Evolutionary conservation across 2,888 invertebrate genomes (phyloP).

Genomic region (Temnothorax unifasciatus): DNA sequence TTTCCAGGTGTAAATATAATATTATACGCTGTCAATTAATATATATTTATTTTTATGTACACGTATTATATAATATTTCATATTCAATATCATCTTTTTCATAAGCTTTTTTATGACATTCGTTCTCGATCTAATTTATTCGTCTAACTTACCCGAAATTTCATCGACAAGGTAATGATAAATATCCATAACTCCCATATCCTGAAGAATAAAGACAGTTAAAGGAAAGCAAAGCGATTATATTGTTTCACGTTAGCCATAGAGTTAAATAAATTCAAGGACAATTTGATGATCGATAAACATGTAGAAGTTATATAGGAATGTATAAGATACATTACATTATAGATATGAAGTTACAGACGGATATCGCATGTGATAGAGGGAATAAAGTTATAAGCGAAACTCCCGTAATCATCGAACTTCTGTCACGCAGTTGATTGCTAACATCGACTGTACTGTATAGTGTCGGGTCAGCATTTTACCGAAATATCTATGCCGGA

Average conservation of each 20-base stretch:
- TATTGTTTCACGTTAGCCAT: not conserved
- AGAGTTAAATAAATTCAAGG: not conserved
- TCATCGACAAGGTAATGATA: conserved; percentile 82
- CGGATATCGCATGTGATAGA: not conserved
- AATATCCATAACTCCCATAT: conserved; percentile 76
- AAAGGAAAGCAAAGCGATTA: not conserved
- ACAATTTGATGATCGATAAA: not conserved
- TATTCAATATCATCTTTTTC: not conserved
- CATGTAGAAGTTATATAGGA: not conserved
- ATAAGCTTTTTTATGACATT: not conserved
- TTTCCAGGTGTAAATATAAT: not conserved
- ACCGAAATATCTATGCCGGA: not conserved
- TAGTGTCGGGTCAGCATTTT: not conserved
- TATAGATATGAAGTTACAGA: not conserved
- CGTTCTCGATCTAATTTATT: not conserved
- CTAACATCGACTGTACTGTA: not conserved
- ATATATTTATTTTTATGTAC: not conserved
- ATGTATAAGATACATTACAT: not conserved
- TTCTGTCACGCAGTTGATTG: not conserved
- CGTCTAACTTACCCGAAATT: conserved; percentile 79
- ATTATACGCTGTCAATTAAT: not conserved
- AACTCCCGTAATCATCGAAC: not conserved
- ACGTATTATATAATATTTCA: not conserved
- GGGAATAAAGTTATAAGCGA: conserved; percentile 3
- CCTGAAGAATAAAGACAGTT: conserved; percentile 46